Base-by-base conservation (phyloP, 2,888 invertebrate genomes). In the Lochmaea capreae region DNA sequence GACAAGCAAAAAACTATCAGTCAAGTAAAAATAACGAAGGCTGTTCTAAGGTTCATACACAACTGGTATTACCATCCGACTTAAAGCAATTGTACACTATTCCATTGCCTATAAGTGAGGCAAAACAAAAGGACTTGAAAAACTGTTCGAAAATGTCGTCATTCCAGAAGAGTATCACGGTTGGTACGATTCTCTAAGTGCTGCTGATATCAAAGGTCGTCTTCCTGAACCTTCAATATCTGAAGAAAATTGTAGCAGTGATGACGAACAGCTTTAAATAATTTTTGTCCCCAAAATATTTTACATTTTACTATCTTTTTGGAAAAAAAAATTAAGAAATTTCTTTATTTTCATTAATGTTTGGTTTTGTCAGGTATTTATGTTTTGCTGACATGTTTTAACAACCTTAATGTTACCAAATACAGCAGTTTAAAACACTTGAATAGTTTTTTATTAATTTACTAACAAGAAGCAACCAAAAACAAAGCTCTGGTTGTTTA, bases 141-240 rank as follows among this genome's bases (percentile, higher is more conserved):
- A 18, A 33, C 12, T 59, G 2, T 59, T 2, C 14, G 33, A 59
- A 59, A 59, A 59, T 18, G 59, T 33, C 26, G 59, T 59, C 22
- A 59, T 59, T 59, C 59, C 59, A 9, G 26, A 33, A 10, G 59
- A 59, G 26, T 26, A 59, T 26, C 59, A 59, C 33, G 59, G 59
- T 6, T 59, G 59, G 59, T 59, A 59, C 26, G 33, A 22, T 61
- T 61, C 46, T 46, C 10, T 12, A 46, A 46, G 46, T 46, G 14
- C 46, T 46, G 12, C 46, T 46, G 46, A 46, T 46, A 43, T 43
- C 43, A 43, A 43, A 43, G 43, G 10, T 43, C 43, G 43, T 43
- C 43, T 43, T 43, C 43, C 43, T 43, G 43, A 43, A 43, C 12
- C 43, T 43, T 43, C 43, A 43, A 11, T 43, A 43, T 43, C 43